Evolutionary conservation across 2,113 vertebrate species (phyloP).

Genomic region (Choloepus hoffmanni): DNA sequence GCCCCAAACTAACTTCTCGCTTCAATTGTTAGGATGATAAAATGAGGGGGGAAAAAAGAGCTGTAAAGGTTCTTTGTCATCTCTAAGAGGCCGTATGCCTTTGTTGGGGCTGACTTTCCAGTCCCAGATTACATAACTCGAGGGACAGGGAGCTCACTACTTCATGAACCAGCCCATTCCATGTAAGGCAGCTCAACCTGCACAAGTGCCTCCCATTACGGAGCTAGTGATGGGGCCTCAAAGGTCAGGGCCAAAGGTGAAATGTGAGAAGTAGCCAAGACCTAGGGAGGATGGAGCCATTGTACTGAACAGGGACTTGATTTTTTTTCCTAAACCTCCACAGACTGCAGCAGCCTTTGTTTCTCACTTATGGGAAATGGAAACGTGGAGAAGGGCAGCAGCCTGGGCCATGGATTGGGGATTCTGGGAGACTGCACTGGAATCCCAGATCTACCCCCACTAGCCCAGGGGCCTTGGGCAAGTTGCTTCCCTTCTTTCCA

Average conservation of each 20-base stretch:
- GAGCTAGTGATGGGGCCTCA: not conserved
- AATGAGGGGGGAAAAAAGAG: not conserved
- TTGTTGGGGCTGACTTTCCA: not conserved
- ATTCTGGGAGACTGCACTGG: accelerated
- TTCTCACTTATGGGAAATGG: not conserved
- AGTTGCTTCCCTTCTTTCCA: not conserved
- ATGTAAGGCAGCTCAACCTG: not conserved
- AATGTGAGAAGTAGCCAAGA: not conserved
- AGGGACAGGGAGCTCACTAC: not conserved
- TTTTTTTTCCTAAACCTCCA: not conserved
- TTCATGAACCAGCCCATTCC: not conserved
- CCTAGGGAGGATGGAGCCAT: not conserved
- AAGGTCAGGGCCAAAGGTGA: not conserved
- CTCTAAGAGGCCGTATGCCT: not conserved
- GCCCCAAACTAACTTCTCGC: not conserved
- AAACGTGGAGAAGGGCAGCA: not conserved
- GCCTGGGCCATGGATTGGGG: not conserved
- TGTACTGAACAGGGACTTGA: not conserved
- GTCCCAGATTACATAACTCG: not conserved
- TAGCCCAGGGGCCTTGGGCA: accelerated
- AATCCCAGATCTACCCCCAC: not conserved
- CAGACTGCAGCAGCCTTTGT: not conserved
- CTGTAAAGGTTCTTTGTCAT: not conserved
- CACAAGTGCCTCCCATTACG: not conserved
- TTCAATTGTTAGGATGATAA: not conserved